Base-by-base conservation (phyloP, 2,797 vertebrate genomes). In the Megalops cyprinoides region DNA sequence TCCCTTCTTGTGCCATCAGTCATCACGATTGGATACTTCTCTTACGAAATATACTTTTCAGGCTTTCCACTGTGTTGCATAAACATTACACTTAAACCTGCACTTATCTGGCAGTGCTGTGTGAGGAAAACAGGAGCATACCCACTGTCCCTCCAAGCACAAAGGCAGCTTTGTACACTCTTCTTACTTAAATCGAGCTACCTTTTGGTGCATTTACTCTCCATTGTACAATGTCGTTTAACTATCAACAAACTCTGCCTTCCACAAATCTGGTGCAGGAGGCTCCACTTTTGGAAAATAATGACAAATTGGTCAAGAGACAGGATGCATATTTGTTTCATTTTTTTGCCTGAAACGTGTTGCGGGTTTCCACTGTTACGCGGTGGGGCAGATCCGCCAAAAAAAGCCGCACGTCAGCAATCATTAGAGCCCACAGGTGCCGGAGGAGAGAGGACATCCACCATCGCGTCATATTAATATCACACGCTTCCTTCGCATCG, bases 21-120 rank as follows among this genome's bases (percentile, higher is more conserved):
- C 58, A 20, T 9, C 48, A 65, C 60, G 25, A 60, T 48, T 56
- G 9, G 39, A 75, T 69, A 49, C n/a, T 34, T 34, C 28, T 42
- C 74, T 78, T 71, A 73, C 10, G 49, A 71, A 83, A 83, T 51
- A 46, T 49, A 34, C 76, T 31, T 56, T 56, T 39, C 56, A 67
- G 39, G 39, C 73, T 60, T 71, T 42, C 15, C 28, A 23, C 37
- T 6, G 12, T 77, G 4, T 73, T 74, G 74, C 23, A 53, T 83
- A 79, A 81, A 42, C 65, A 74, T 71, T 69, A 37, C 1, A 23
- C 53, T 15, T 58, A 79, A 74, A 55, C 76, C 42, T 6, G 60
- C 8, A 14, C 58, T 79, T 25, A 78, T 56, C 55, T 39, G 1
- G 5, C 10, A 25, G 20, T 23, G 42, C 8, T n/a, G 37, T 78